Evolutionary conservation across 2,888 invertebrate species (phyloP), one percentile per base, ranked within the genome.

Genomic region (Aphrophora alni): DNA sequence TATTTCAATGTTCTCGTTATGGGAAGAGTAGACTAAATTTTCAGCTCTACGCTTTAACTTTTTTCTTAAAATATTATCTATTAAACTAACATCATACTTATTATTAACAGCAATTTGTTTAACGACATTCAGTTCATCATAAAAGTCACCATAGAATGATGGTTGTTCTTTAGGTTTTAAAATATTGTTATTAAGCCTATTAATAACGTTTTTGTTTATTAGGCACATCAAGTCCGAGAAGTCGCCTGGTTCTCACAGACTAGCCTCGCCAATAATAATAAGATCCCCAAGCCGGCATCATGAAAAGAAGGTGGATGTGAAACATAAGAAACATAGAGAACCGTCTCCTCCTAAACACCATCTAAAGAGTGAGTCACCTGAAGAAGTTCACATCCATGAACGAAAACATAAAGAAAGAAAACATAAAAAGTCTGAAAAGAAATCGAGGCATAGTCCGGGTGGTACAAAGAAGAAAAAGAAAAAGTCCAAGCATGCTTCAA

Each of bases 371-470:
- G 38, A 74, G 24, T 38, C 33, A 12, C 28, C 74, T 4, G 74
- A 38, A n/a, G 38, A 38, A 7, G 4, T 25, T 17, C 51, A 74
- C 8, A 24, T 38, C n/a, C 73, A 75, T n/a, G 77, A 77, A 33
- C 51, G 68, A 27, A 73, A 74, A 74, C 81, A 75, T 33, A 83
- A 76, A 44, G 70, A 73, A 5, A 83, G 80, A 72, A 83, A 79
- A 79, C 27, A 24, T 75, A 83, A 80, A 38, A 83, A 83, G 44
- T 17, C 68, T 0, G 76, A 79, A 14, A 83, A 83, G 59, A 83
- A 82, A 72, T 68, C 78, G 1, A 79, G 81, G 28, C 80, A 81
- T 72, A 82, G 81, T 75, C 81, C 83, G 68, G 72, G 73, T 26
- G 72, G 73, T 26, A 38, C 68, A 17, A 82, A 82, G 44, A 83